Conservation (phyloP, 1,140 invertebrate species). For the Lepidurus packardi region DNA sequence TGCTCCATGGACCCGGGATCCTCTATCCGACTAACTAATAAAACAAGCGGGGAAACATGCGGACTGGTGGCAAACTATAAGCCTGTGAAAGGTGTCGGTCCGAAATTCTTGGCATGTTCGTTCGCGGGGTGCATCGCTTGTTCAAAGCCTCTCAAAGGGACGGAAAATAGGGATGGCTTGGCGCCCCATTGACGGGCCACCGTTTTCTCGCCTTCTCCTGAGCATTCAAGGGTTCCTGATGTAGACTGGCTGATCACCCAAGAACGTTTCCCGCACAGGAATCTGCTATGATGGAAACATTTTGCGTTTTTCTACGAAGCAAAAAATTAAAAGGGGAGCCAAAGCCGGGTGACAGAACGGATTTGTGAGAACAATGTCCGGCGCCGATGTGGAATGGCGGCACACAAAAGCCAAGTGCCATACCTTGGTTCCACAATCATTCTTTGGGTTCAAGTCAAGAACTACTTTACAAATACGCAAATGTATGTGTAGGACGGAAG, state of each 20-base stretch:
- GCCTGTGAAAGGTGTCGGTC: constrained; percentile 13
- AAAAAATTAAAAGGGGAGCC: not conserved
- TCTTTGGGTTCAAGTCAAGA: not conserved
- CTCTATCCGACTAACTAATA: constrained; percentile 11
- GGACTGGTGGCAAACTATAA: not conserved
- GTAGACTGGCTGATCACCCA: constrained; percentile 17
- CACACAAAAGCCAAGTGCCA: not conserved
- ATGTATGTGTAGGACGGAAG: not conserved
- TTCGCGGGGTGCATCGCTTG: constrained; percentile 8
- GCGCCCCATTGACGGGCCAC: constrained; percentile 19
- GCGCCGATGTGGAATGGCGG: constrained; percentile 12
- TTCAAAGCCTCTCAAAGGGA: not conserved
- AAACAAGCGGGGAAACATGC: constrained; percentile 21
- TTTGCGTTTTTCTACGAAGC: not conserved
- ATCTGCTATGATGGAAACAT: not conserved
- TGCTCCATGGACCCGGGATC: not conserved
- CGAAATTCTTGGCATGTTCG: constrained; percentile 15
- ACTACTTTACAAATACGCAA: not conserved
- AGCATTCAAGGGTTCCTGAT: not conserved
- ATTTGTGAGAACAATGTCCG: not conserved
- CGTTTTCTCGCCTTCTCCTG: constrained; percentile 17
- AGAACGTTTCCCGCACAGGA: not conserved
- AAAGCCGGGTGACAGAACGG: not conserved
- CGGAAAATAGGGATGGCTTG: constrained; percentile 14
- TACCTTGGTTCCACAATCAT: not conserved